These are phyloP conservation scores for Drosophila lutescens DNA, from an alignment of 2,888 invertebrate genomes.

Conservation along the genomic window DNA sequence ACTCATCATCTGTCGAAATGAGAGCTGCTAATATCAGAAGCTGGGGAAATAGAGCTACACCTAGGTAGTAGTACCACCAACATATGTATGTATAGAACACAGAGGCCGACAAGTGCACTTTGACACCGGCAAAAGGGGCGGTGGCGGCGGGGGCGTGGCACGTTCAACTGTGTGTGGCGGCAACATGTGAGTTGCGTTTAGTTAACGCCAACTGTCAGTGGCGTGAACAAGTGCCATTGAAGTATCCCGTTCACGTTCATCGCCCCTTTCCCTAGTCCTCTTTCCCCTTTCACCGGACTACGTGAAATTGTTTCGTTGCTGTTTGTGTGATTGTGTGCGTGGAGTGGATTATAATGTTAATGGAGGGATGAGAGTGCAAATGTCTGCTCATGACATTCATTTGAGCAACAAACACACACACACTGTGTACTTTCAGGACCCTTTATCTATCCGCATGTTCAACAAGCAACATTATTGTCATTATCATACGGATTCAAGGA, in stretches of 20 bases:
- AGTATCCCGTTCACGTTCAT: conserved; percentile 37
- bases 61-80: conserved; percentile 11
- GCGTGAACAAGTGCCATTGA: conserved; percentile 60
- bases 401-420: conserved; percentile 42
- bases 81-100: conserved; percentile 2
- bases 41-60: conserved; percentile 16
- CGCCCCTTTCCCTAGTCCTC: not conserved
- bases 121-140: conserved; percentile 10
- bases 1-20: conserved; percentile 47
- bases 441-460: conserved; percentile 31
- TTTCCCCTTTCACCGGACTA: conserved; percentile 10
- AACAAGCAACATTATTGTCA: conserved; percentile 53
- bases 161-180: conserved; percentile 15
- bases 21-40: conserved; percentile 40
- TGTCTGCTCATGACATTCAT: conserved; percentile 67
- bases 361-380: conserved; percentile 37
- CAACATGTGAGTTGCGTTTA: conserved; percentile 43
- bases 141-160: conserved; percentile 11
- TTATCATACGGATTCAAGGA: conserved; percentile 44
- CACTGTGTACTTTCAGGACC: not conserved
- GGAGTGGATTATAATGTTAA: conserved; percentile 50
- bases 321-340: conserved; percentile 1
- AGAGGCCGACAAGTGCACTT: conserved; percentile 62
- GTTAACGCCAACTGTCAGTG: conserved; percentile 55
- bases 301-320: conserved; percentile 38